phyloP scores from a whole-genome alignment of 1,140 invertebrate species.

The Caenorhabditis remanei region DNA sequence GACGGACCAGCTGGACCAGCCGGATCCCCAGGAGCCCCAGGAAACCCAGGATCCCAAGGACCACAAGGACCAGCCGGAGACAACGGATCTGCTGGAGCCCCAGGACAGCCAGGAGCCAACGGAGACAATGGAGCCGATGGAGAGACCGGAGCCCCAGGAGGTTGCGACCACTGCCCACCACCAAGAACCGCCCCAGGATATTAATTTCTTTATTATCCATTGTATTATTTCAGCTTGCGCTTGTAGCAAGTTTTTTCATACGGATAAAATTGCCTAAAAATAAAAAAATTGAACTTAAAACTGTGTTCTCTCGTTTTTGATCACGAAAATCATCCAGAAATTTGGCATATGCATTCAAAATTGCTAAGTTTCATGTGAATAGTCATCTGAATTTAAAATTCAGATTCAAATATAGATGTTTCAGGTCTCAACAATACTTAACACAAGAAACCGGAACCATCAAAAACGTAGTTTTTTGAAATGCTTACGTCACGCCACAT shows the following conservation, averaged over 20 bases:
- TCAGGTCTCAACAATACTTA: no score
- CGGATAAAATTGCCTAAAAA: slow-evolving; percentile 49
- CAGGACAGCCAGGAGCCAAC: slow-evolving; percentile 59
- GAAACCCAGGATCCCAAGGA: slow-evolving; percentile 58
- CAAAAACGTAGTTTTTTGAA: neutral
- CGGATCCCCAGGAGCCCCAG: slow-evolving; percentile 60
- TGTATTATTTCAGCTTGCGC: slow-evolving; percentile 47
- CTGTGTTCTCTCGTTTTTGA: neutral
- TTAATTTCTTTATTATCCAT: slow-evolving; percentile 54
- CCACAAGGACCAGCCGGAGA: slow-evolving; percentile 63
- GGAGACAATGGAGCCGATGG: slow-evolving; percentile 64
- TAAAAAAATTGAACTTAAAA: slow-evolving; percentile 35
- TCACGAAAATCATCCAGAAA: no score
- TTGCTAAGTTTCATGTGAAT: no score
- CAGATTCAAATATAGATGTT: no score
- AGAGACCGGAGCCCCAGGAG: slow-evolving; percentile 61
- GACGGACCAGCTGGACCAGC: slow-evolving; percentile 58
- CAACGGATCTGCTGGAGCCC: slow-evolving; percentile 58
- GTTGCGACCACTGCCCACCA: slow-evolving; percentile 62
- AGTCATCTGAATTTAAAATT: no score
- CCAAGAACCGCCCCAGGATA: slow-evolving; percentile 61
- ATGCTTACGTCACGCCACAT: slow-evolving; percentile 37
- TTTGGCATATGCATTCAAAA: no score
- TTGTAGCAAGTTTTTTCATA: slow-evolving; percentile 37
- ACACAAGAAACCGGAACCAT: neutral